Conservation (phyloP, 2,797 vertebrate genomes). For the Silurus aristotelis region DNA sequence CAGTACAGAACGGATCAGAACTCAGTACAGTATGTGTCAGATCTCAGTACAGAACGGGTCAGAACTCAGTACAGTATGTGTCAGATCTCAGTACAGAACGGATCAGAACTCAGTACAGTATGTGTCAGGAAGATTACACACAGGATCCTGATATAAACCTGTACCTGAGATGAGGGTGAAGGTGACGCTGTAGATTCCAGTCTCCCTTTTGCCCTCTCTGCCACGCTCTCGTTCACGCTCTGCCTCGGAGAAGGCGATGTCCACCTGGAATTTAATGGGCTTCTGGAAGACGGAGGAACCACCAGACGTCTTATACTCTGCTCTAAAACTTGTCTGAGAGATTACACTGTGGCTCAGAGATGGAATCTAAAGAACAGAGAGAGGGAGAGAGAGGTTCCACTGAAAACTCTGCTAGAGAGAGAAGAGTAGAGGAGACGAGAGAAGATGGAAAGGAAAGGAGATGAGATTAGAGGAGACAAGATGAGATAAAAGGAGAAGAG, state of each 20-base stretch:
- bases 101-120: neutral
- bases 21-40: neutral
- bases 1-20: neutral
- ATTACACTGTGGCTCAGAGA: constrained; percentile 92
- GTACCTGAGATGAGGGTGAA: constrained; percentile 88
- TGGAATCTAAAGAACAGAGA: constrained; percentile 77
- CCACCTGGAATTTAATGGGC: constrained; percentile 93
- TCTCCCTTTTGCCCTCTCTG: constrained; percentile 73
- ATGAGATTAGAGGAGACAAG: neutral
- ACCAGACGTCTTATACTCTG: constrained; percentile 88
- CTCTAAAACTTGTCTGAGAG: constrained; percentile 92
- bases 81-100: too few species aligned
- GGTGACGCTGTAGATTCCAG: constrained; percentile 89
- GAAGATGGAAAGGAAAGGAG: neutral
- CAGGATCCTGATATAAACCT: neutral
- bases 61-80: too few species aligned
- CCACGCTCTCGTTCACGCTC: constrained; percentile 73
- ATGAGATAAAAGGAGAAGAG: too few species aligned
- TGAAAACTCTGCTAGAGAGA: neutral
- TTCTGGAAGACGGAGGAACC: constrained; percentile 94
- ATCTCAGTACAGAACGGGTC: neutral
- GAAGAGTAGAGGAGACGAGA: neutral
- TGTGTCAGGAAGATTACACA: too few species aligned
- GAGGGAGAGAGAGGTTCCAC: neutral
- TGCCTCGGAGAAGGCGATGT: constrained; percentile 88